Evolutionary conservation across 2,888 invertebrate species (phyloP), one percentile per base, ranked within the genome.

Genomic region (Torymus texanus): DNA sequence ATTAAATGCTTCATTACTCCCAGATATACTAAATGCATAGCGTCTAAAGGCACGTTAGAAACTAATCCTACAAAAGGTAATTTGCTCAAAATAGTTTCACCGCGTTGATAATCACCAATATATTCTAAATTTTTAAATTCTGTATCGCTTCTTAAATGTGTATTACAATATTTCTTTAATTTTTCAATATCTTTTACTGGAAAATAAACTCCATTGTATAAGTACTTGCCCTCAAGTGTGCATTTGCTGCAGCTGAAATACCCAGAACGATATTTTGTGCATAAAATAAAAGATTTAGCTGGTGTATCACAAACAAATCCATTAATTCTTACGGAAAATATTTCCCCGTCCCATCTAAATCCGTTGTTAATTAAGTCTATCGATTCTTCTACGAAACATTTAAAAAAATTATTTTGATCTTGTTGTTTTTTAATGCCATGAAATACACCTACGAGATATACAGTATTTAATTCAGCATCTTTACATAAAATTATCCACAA

Each of bases 141-240:
- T n/a, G 14, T 29, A 29, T 68, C 68, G 14, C 55, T 68, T 68
- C 68, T 55, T 18, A 68, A 56, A 8, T 3, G 50, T 11, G 3
- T 2, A 16, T 56, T 56, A 68, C 56, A 68, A 68, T 56, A 56
- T n/a, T 56, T 56, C n/a, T 13, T 56, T 56, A 68, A 29, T 2
- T 55, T 11, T 29, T 24, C 24, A 8, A 56, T n/a, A 53, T 53
- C 53, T 13, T 12, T 12, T 53, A 59, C 11, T 21, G 59, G 51
- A 50, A 53, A 73, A 16, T 4, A 72, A 29, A 58, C 58, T n/a
- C 8, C 61, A 16, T 50, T 24, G 16, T 71, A 14, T n/a, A n/a
- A n/a, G 14, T 58, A 67, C 13, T n/a, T 12, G 41, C 75, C 75
- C 24, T 71, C 75, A 79, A 79, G 70, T 24, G 41, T 74, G 53